These are phyloP conservation scores for Sebastes fasciatus DNA, from an alignment of 2,113 vertebrate species.

Conservation along the genomic window DNA sequence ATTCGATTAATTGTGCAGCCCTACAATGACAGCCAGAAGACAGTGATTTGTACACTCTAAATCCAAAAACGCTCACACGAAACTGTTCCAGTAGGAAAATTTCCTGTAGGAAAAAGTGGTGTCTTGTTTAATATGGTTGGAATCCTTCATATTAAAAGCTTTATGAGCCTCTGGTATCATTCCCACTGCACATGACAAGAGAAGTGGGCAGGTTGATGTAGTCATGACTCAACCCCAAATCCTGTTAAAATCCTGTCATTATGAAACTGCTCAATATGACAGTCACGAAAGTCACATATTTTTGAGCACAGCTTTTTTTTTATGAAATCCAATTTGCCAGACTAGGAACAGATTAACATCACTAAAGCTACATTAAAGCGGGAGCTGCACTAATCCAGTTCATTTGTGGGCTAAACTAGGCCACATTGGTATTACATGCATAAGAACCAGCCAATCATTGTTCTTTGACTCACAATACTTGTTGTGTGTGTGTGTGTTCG, in stretches of 20 bases:
- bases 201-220: not conserved
- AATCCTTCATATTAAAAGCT: conserved; percentile 11
- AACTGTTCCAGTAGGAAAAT: not conserved
- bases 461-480: conserved; percentile 57
- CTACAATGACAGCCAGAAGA: not conserved
- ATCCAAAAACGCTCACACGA: not conserved
- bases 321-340: conserved; percentile 64
- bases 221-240: conserved; percentile 32
- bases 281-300: conserved; percentile 48
- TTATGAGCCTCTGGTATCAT: not conserved
- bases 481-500: conserved; percentile 39
- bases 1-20: too few relatives aligned
- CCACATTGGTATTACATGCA: conserved; percentile 75
- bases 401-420: conserved; percentile 78
- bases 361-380: conserved; percentile 59
- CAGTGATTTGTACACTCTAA: not conserved
- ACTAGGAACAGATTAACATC: conserved; percentile 64
- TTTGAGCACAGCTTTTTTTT: conserved; percentile 42
- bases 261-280: conserved; percentile 45
- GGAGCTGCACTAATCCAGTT: conserved; percentile 69
- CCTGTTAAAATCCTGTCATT: conserved; percentile 34
- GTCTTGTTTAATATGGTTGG: not conserved
- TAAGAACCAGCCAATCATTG: conserved; percentile 73
- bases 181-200: not conserved
- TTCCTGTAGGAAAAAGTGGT: not conserved